Evolutionary conservation across 2,113 vertebrate species (phyloP).

Genomic region (Megaceryle maxima): DNA sequence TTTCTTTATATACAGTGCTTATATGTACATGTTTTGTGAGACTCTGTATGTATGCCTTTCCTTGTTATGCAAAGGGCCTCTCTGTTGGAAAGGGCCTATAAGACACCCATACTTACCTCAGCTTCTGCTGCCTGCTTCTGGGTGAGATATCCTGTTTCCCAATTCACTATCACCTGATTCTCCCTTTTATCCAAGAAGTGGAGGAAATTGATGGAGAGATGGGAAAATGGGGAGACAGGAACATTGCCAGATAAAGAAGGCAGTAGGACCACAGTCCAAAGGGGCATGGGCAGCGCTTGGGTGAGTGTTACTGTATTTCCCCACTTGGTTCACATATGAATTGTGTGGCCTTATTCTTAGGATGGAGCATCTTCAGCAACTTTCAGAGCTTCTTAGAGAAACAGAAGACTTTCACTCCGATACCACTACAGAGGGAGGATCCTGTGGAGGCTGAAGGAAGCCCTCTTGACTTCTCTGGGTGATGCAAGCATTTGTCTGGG

Average conservation of each 20-base stretch:
- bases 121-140: background rate
- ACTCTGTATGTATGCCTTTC: background rate
- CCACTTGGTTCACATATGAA: background rate
- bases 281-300: accelerated
- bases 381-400: background rate
- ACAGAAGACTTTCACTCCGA: background rate
- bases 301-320: background rate
- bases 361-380: background rate
- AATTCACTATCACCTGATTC: background rate
- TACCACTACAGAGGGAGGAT: background rate
- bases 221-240: background rate
- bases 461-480: background rate
- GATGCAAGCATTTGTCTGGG: background rate
- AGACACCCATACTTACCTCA: background rate
- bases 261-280: background rate
- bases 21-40: background rate
- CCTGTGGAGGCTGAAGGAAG: background rate
- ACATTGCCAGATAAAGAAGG: background rate
- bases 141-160: background rate
- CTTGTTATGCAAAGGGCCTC: background rate
- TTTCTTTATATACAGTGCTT: background rate
- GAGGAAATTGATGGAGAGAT: background rate
- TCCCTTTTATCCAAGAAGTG: background rate
- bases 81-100: background rate
- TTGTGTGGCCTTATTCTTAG: background rate